Percentiles rank a stretch among this genome's conserved stretches.
These are phyloP conservation scores for Phodopus roborovskii DNA, from an alignment of 2,113 vertebrate species.

Conservation along the genomic window DNA sequence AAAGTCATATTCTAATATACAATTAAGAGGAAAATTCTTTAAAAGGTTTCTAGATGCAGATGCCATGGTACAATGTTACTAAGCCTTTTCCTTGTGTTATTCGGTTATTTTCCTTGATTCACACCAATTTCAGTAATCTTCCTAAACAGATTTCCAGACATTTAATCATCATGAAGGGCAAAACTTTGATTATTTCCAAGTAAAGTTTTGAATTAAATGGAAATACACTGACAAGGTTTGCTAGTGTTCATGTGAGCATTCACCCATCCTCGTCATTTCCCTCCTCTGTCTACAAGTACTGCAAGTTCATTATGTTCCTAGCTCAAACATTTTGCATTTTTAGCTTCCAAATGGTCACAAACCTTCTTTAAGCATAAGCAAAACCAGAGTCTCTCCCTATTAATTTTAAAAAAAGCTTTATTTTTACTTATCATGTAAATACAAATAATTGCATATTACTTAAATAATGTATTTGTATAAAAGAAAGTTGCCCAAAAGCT, in stretches of 20 bases:
- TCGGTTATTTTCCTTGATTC: background rate
- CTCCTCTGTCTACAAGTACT: background rate
- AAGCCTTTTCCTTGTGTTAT: background rate
- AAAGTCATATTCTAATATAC: background rate
- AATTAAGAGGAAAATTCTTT: background rate
- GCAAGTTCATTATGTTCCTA: background rate
- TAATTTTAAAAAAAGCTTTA: background rate
- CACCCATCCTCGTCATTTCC: background rate
- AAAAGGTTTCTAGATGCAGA: background rate
- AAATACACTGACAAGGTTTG: background rate
- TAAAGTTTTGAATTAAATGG: background rate
- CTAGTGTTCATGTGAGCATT: background rate
- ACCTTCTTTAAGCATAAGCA: background rate
- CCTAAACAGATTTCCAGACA: background rate
- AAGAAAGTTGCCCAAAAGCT: background rate
- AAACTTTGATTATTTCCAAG: background rate
- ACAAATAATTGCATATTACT: background rate
- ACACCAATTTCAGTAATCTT: background rate
- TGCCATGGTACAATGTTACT: background rate
- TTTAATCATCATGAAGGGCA: background rate
- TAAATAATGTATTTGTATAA: background rate
- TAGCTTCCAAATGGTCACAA: slow-evolving; percentile 8
- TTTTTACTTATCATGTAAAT: background rate
- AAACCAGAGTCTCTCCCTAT: background rate
- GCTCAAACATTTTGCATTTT: background rate